Evolutionary conservation across 2,888 invertebrate genomes (phyloP), one percentile per base, ranked within the genome.

Genomic region (Thecocarcelia acutangulata): DNA sequence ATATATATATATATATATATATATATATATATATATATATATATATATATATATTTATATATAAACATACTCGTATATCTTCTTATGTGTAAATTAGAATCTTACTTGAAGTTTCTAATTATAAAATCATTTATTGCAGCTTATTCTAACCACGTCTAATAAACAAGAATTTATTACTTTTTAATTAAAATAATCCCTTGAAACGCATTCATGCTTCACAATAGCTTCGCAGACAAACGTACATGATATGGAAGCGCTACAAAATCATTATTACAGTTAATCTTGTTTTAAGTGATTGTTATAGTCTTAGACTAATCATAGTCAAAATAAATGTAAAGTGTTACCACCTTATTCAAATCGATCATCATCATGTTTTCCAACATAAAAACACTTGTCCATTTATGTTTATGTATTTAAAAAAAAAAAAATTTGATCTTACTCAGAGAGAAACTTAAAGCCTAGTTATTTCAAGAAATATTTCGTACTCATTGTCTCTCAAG

Each of bases 301-400:
- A 73, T 66, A 24, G 24, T 66, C 52, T 46, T 54, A 73, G 50
- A 79, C 72, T 66, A 73, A 79, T 79, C 78, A 73, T 66, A 79
- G 78, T 73, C 78, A 73, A 79, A 73, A 79, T 79, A 79, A 66
- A 79, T 52, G 46, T 40, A 74, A 70, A 75, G 78, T 78, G 70
- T 78, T 82, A 78, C 70, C 78, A 82, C 63, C 78, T 70, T 79
- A 78, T 79, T 79, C 59, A 64, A 80, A 82, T 58, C 64, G 46
- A 69, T 52, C 68, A 74, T 50, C 56, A 48, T 66, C 48, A 70
- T 66, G 69, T 78, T 68, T 78, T 74, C 64, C 58, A 82, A 74
- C 70, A 82, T 56, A 66, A 69, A 82, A 82, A 82, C 82, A 82
- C 82, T 82, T 82, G 82, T 82, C 78, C 82, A 74, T 70, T 78